Evolutionary conservation across 2,888 invertebrate species (phyloP).

Genomic region (Amphipyra tragopoginis): DNA sequence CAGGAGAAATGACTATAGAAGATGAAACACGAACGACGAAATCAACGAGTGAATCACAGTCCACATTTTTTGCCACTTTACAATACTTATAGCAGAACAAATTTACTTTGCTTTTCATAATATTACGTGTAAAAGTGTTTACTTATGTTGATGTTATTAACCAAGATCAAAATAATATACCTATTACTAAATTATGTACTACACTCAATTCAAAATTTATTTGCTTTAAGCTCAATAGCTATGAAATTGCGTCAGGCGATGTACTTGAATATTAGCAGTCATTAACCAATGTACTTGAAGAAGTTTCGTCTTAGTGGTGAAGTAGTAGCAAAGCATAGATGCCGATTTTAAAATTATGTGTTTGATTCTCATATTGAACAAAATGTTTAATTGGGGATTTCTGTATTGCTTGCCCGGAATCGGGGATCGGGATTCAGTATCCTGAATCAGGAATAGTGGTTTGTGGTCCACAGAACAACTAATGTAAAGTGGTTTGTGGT

Average conservation of each 20-base stretch:
- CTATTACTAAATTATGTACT: constrained; percentile 13
- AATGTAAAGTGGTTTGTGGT: too few relatives aligned
- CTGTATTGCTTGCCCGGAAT: too few relatives aligned
- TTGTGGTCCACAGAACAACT: too few relatives aligned
- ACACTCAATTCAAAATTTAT: constrained; percentile 20
- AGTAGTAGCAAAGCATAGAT: neutral
- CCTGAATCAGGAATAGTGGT: too few relatives aligned
- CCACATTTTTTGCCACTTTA: neutral
- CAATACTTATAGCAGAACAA: neutral
- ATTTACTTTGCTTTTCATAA: constrained; percentile 15
- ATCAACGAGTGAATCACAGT: neutral
- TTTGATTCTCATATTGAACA: neutral
- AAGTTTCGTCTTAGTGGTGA: neutral
- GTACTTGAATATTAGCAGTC: constrained; percentile 8
- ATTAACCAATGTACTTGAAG: constrained; percentile 2
- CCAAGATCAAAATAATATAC: constrained; percentile 19
- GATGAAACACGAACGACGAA: too few relatives aligned
- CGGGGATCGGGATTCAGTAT: too few relatives aligned
- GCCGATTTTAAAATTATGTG: neutral
- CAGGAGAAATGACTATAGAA: too few relatives aligned
- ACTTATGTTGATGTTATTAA: constrained; percentile 3
- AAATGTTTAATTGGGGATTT: too few relatives aligned
- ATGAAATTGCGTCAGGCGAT: constrained; percentile 28
- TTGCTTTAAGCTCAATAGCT: constrained; percentile 9
- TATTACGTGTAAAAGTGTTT: neutral